These are phyloP conservation scores for Pomacea maculata DNA, from an alignment of 1,140 invertebrate genomes.

Conservation along the genomic window DNA sequence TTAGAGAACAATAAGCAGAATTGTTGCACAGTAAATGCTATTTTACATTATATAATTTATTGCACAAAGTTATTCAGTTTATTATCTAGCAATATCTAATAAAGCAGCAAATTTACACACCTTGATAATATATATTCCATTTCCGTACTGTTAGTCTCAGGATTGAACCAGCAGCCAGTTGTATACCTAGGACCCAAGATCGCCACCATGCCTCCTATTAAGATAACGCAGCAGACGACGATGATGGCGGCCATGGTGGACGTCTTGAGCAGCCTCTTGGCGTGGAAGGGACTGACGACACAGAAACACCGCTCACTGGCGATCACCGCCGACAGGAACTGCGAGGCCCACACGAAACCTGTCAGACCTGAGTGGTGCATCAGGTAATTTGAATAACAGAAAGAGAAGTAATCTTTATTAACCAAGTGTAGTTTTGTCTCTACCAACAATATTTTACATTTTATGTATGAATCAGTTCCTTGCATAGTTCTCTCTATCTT, in stretches of 20 bases:
- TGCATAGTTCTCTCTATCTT: too few relatives aligned
- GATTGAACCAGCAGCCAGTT: neutral
- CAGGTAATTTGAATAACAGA: too few relatives aligned
- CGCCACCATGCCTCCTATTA: neutral
- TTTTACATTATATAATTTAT: too few relatives aligned
- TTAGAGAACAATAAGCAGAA: too few relatives aligned
- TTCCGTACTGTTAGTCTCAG: neutral
- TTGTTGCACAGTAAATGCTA: too few relatives aligned
- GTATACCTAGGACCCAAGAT: neutral
- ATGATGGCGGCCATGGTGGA: conserved; percentile 8
- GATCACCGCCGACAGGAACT: conserved; percentile 12
- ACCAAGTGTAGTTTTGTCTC: too few relatives aligned
- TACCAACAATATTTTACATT: too few relatives aligned
- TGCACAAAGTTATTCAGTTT: too few relatives aligned
- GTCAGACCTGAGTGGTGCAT: neutral
- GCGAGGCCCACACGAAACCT: neutral
- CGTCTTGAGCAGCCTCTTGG: conserved; percentile 4
- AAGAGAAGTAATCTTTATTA: too few relatives aligned
- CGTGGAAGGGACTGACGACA: conserved; percentile 15
- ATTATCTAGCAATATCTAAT: too few relatives aligned
- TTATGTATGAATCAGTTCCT: too few relatives aligned
- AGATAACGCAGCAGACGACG: neutral
- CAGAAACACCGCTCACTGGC: conserved; percentile 19
- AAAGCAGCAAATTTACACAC: neutral
- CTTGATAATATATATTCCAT: neutral